Evolutionary conservation across 2,797 vertebrate species (phyloP), one percentile per base, ranked within the genome.

Genomic region (Pseudochromis fuscus): DNA sequence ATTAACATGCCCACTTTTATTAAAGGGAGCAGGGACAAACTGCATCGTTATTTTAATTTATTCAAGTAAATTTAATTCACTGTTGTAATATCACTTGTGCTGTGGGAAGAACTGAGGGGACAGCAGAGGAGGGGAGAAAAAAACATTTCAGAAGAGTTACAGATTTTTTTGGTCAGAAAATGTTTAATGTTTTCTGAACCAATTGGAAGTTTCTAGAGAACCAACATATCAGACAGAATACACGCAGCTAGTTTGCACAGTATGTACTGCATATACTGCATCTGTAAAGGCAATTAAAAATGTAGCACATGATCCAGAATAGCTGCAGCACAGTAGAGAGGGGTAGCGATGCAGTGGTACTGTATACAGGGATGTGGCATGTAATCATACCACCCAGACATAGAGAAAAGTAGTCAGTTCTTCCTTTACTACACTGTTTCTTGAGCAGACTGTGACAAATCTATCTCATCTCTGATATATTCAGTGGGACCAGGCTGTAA

Each of bases 361-460:
- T 24, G 4, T 67, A 13, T 9, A 55, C 7, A 19, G 10, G 12
- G 21, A 42, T 16, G 40, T 25, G 52, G 46, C 30, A 48, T 21
- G 8, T 16, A 16, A 30, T 56, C 61, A 31, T 51, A 53, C 15
- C 52, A 56, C 63, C 28, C 12, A 60, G 31, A 62, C 37, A 30
- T 12, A 31, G 23, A 67, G 30, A 46, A 66, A 61, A 52, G 37
- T 21, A 57, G 52, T 53, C 49, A 19, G 15, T 18, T 68, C 24
- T 75, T 12, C 21, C 42, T 65, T 75, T 60, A 11, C 50, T 33
- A 51, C 56, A 63, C 53, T 50, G 23, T 66, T 58, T 73, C 21
- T 24, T 1, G 23, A 68, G 48, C 51, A 52, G 57, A 58, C 78
- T 78, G 75, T 72, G 82, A 85, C 75, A 78, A 86, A 88, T 87